phyloP scores from a whole-genome alignment of 2,797 vertebrate genomes.

The Octomys mimax region DNA sequence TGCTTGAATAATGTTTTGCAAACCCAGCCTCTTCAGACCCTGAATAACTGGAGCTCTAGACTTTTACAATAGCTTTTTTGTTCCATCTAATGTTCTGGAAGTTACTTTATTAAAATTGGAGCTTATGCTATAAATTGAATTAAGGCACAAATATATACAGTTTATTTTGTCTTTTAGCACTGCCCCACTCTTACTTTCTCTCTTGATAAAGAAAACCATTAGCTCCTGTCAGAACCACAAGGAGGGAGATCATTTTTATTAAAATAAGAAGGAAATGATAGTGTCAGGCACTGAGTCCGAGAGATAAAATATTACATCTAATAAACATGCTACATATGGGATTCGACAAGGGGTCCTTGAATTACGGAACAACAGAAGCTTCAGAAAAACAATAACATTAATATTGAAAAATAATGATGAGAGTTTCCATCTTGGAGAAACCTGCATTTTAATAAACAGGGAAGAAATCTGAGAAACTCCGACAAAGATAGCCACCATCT shows the following conservation, averaged over 20 bases:
- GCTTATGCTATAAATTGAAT: constrained; percentile 89
- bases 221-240: constrained; percentile 94
- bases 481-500: not conserved
- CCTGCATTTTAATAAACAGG: constrained; percentile 80
- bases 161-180: constrained; percentile 89
- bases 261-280: constrained; percentile 98
- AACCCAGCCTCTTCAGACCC: constrained; percentile 66
- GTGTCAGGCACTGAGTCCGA: constrained; percentile 94
- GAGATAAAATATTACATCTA: constrained; percentile 99
- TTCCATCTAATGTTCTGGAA: constrained; percentile 76
- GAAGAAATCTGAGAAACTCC: constrained; percentile 67
- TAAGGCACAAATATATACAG: constrained; percentile 89
- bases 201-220: constrained; percentile 96
- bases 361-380: constrained; percentile 85
- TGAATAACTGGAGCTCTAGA: constrained; percentile 42
- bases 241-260: constrained; percentile 97
- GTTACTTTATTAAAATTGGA: constrained; percentile 88
- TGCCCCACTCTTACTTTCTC: constrained; percentile 92
- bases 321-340: constrained; percentile 95
- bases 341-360: constrained; percentile 90
- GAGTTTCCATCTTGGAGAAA: constrained; percentile 64
- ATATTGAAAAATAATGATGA: constrained; percentile 86
- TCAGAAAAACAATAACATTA: constrained; percentile 87
- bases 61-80: constrained; percentile 56
- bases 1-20: constrained; percentile 54